Base-by-base conservation (phyloP, 2,113 vertebrate species). In the Ondatra zibethicus region DNA sequence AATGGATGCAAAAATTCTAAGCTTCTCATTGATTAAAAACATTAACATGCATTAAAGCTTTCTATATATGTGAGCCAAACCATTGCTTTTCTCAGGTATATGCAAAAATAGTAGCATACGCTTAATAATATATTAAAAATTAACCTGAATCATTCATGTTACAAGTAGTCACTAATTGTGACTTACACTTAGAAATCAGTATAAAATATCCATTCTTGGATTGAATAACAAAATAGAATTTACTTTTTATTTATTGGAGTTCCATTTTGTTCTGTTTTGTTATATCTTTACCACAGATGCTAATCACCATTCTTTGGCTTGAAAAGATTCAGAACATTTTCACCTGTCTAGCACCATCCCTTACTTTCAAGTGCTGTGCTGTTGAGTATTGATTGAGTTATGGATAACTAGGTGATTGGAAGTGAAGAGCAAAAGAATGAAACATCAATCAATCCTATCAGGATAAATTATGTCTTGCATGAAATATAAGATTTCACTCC, bases 151-250 rank as follows among this genome's bases (percentile, higher is more conserved):
- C n/a, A 73, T 84, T 13, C n/a, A n/a, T 42, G 52, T 70, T 11
- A 76, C 5, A n/a, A 77, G 12, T 10, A 89, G 27, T 29, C 50
- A 23, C 1, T 52, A 92, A 65, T 72, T 73, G 8, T 72, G 23
- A 42, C 16, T 70, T 1, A 7, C 3, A 73, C 16, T 66, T 87
- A 29, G 55, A 92, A 96, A 31, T 77, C n/a, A 92, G 17, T 73
- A 78, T 88, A 78, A 92, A 92, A 95, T 73, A 66, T 0, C 52
- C 47, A 78, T 9, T 63, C 36, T 11, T 68, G 14, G 2, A 45
- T 42, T 70, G n/a, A 65, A 31, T 12, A 95, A 66, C 47, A 92
- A 97, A 95, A 66, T 39, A 45, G 76, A 50, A 94, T 61, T 91
- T 21, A 65, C 7, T 92, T 80, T 88, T 31, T 11, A n/a, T 36